Base-by-base conservation (phyloP, 1,140 invertebrate species). In the Drosophila setifemur region DNA sequence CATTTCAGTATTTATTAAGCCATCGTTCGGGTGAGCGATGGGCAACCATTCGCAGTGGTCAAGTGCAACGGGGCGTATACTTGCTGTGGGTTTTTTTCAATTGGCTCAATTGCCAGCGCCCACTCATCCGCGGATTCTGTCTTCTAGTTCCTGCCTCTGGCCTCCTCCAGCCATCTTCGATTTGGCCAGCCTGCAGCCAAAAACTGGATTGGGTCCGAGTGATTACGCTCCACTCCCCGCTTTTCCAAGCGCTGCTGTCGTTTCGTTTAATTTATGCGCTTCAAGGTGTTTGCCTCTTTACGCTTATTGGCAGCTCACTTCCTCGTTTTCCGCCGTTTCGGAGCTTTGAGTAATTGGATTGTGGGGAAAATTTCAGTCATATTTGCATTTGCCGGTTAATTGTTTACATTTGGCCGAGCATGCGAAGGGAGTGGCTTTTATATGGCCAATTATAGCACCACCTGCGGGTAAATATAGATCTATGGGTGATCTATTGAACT, bases 51-150 rank as follows among this genome's bases (percentile, higher is more conserved):
- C 31, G 31, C 18, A n/a, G 23, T 31, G 40, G 39, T 47, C 44
- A 37, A 43, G 37, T 74, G 60, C 70, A 81, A 70, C 33, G 57
- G 60, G 60, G 60, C 57, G 60, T 64, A 63, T 49, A 64, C 43
- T 29, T 11, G 26, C 14, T 64, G 61, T 64, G 19, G 43, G 25
- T 25, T 61, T 61, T 25, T 61, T 61, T 61, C 76, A 61, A 74
- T 79, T 79, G 76, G 74, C 45, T 71, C 61, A 73, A 37, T 72
- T 44, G 54, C 40, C 43, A 54, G 52, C 58, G 69, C 50, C 67
- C 74, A 77, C 68, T 78, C 28, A 49, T 23, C 25, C 23, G 40
- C 40, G 12, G 4, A 29, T 45, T 63, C 26, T 5, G 47, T 25
- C 29, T 35, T 31, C 25, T 54, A 31, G 33, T 26, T 26, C n/a